A percentile compares a stretch with the other conserved stretches of the same genome.
Conservation (phyloP, 1,140 invertebrate species). For the Centruroides sculpturatus region DNA sequence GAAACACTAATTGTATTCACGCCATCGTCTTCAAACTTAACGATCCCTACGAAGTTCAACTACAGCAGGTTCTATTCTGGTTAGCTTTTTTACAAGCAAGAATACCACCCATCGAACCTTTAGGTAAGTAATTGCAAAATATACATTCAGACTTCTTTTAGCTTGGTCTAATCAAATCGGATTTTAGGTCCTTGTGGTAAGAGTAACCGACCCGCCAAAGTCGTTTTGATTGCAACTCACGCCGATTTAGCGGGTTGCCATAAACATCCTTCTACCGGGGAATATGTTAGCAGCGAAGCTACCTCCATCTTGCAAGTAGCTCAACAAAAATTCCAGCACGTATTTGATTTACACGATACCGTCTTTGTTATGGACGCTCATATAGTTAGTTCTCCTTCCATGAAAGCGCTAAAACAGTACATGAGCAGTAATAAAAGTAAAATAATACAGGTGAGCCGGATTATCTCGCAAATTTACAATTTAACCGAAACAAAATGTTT, state of each 20-base stretch:
- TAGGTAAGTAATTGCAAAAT: slow-evolving; percentile 36
- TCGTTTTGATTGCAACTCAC: slow-evolving; percentile 51
- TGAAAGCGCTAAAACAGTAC: slow-evolving; percentile 40
- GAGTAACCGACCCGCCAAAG: slow-evolving; percentile 32
- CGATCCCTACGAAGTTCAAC: slow-evolving; percentile 52
- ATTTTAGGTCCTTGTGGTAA: slow-evolving; percentile 39
- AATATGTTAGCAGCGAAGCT: slow-evolving; percentile 41
- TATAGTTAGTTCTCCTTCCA: slow-evolving; percentile 38
- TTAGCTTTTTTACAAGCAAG: slow-evolving; percentile 59
- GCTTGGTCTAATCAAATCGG: neutral
- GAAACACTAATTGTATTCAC: slow-evolving; percentile 49
- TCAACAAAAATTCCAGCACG: slow-evolving; percentile 33
- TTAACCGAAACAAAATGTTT: too few relatives aligned
- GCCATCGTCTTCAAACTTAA: slow-evolving; percentile 56
- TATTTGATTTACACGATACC: slow-evolving; percentile 39
- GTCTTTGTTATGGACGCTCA: slow-evolving; percentile 46
- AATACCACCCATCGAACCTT: slow-evolving; percentile 46
- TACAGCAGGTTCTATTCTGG: slow-evolving; percentile 64
- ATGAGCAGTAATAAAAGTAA: slow-evolving; percentile 32
- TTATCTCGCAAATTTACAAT: too few relatives aligned
- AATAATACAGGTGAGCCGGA: slow-evolving; percentile 31
- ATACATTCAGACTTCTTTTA: too few relatives aligned
- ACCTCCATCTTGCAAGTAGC: slow-evolving; percentile 37
- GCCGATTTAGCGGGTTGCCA: slow-evolving; percentile 36
- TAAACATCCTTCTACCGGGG: slow-evolving; percentile 31